phyloP scores from a whole-genome alignment of 2,888 invertebrate species.

The Elegia similella region DNA sequence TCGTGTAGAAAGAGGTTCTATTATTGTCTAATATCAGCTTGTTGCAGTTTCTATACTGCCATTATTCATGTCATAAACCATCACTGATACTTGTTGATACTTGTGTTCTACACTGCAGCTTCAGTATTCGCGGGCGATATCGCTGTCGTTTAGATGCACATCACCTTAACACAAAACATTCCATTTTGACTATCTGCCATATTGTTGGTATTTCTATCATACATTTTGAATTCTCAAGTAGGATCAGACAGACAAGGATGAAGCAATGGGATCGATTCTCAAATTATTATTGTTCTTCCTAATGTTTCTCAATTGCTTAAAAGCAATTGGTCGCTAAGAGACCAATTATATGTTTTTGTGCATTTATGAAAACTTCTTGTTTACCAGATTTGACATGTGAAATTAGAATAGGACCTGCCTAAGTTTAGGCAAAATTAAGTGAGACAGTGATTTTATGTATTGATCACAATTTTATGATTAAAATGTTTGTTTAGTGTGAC shows the following conservation, averaged over 20 bases:
- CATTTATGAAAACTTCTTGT: neutral
- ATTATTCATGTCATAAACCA: neutral
- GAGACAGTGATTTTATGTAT: neutral
- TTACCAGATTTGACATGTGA: constrained; percentile 7
- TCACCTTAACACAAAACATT: neutral
- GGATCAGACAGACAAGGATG: too few species aligned
- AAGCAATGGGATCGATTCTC: too few species aligned
- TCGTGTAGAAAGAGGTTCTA: too few species aligned
- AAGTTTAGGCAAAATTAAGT: neutral
- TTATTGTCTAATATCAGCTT: too few species aligned
- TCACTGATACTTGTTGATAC: neutral
- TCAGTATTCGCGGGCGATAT: neutral
- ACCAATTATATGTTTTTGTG: too few species aligned
- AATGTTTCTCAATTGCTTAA: too few species aligned
- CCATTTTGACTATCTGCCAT: neutral
- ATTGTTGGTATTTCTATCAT: neutral
- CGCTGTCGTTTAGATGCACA: neutral
- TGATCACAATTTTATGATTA: neutral
- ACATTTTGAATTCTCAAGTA: too few species aligned
- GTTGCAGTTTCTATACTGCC: neutral
- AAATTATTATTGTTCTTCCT: too few species aligned
- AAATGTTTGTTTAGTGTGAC: neutral
- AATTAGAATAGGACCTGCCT: neutral
- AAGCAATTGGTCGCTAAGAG: too few species aligned
- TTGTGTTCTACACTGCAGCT: neutral